phyloP scores from a whole-genome alignment of 2,888 invertebrate species.

The Helobdella robusta region DNA sequence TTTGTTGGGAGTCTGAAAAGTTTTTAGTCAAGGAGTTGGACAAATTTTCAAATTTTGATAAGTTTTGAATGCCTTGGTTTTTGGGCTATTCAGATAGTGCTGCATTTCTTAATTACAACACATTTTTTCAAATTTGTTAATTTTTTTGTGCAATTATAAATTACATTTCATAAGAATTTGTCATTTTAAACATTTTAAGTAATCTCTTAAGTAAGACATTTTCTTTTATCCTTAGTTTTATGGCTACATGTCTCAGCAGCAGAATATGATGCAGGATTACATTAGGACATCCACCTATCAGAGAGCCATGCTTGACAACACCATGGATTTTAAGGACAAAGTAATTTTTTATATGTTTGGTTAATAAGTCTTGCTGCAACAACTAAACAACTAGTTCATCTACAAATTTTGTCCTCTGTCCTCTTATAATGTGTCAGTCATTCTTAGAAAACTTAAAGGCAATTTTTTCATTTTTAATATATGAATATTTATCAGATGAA shows the following conservation, averaged over 20 bases:
- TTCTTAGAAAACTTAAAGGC: not conserved
- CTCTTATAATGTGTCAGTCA: not conserved
- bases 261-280: slow-evolving; percentile 99
- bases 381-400: not conserved
- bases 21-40: too few relatives aligned
- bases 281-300: slow-evolving; percentile 96
- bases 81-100: too few relatives aligned
- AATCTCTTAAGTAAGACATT: too few relatives aligned
- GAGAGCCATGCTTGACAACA: slow-evolving; percentile 84
- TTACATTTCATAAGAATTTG: not conserved
- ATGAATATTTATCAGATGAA: too few relatives aligned
- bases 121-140: not conserved
- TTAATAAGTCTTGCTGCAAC: not conserved
- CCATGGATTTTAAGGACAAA: slow-evolving; percentile 71
- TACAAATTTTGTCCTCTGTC: not conserved
- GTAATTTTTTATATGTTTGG: slow-evolving; percentile 37
- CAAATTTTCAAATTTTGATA: not conserved
- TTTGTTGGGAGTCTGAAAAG: too few relatives aligned
- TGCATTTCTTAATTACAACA: not conserved
- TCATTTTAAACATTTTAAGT: not conserved
- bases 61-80: too few relatives aligned
- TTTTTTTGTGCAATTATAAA: not conserved
- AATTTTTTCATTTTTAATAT: not conserved
- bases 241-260: slow-evolving; percentile 95
- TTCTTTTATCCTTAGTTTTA: slow-evolving; percentile 64